Evolutionary conservation across 2,888 invertebrate genomes (phyloP).

Genomic region (Drosophila leonis): DNA sequence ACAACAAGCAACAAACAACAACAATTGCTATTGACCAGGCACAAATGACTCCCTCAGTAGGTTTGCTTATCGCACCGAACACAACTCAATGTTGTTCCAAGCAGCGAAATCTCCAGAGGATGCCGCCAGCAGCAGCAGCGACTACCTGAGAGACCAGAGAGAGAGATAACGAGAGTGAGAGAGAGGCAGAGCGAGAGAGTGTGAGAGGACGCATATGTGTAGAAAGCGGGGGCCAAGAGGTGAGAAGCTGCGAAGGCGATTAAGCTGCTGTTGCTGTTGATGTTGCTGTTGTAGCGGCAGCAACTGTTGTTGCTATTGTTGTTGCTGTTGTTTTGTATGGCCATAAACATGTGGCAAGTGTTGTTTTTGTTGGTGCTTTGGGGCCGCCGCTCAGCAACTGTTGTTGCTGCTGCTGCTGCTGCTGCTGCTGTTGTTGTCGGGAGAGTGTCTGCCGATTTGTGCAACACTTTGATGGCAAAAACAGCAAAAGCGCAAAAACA

Average conservation of each 20-base stretch:
- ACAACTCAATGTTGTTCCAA: constrained; percentile 48
- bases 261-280: constrained; percentile 49
- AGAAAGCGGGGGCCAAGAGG: constrained; percentile 4
- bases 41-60: constrained; percentile 70
- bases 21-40: constrained; percentile 24
- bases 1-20: constrained; percentile 9
- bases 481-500: constrained; percentile 67
- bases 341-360: constrained; percentile 71
- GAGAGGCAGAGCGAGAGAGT: constrained; percentile 10
- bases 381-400: constrained; percentile 23
- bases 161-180: constrained; percentile 2
- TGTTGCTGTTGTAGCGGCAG: constrained; percentile 36
- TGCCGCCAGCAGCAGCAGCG: constrained; percentile 32
- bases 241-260: constrained; percentile 62
- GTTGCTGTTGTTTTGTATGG: constrained; percentile 47
- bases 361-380: constrained; percentile 49
- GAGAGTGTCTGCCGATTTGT: constrained; percentile 76
- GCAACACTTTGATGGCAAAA: constrained; percentile 77
- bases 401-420: constrained; percentile 13
- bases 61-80: constrained; percentile 63
- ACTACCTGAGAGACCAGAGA: constrained; percentile 32
- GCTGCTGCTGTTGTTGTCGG: constrained; percentile 28
- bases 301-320: constrained; percentile 33
- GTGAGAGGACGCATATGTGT: background rate
- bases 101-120: constrained; percentile 56